Conservation (phyloP, 2,888 invertebrate genomes). For the Prosapia bicincta region DNA sequence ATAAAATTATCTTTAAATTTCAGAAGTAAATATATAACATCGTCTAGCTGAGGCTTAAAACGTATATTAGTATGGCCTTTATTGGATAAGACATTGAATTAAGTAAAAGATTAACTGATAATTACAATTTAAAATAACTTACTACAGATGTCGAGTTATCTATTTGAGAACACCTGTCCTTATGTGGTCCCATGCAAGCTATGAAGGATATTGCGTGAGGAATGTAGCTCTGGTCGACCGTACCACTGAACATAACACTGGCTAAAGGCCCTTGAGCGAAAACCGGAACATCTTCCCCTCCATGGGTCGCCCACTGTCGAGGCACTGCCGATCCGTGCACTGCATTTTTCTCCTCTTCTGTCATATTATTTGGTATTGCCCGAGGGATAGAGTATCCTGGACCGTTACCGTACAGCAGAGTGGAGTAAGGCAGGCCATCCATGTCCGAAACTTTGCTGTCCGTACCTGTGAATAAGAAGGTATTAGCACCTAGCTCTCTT, state of each 20-base stretch:
- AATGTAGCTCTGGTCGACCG: conserved; percentile 80
- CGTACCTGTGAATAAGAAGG: conserved; percentile 61
- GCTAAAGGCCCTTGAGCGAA: conserved; percentile 37
- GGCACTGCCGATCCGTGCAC: conserved; percentile 71
- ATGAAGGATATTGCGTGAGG: conserved; percentile 81
- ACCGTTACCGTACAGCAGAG: conserved; percentile 71
- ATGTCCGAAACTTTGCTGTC: conserved; percentile 72
- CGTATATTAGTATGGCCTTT: too few species aligned
- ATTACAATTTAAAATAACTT: too few species aligned
- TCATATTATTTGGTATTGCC: conserved; percentile 48
- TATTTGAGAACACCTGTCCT: conserved; percentile 52
- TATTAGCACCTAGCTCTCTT: too few species aligned
- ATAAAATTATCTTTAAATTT: too few species aligned
- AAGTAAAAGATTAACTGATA: too few species aligned
- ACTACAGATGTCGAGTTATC: conserved; percentile 11
- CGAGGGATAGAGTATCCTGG: conserved; percentile 67
- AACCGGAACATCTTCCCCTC: conserved; percentile 77
- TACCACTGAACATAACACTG: conserved; percentile 48
- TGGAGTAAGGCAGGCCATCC: conserved; percentile 71
- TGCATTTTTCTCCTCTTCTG: conserved; percentile 52
- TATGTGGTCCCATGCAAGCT: conserved; percentile 67
- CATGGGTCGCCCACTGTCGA: conserved; percentile 75
- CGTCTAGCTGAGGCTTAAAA: too few species aligned
- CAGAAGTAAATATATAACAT: too few species aligned
- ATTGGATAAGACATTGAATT: too few species aligned